Percentiles rank a stretch among this genome's conserved stretches.
Evolutionary conservation across 2,888 invertebrate species (phyloP).

Genomic region (Hydrotaea diabolus): DNA sequence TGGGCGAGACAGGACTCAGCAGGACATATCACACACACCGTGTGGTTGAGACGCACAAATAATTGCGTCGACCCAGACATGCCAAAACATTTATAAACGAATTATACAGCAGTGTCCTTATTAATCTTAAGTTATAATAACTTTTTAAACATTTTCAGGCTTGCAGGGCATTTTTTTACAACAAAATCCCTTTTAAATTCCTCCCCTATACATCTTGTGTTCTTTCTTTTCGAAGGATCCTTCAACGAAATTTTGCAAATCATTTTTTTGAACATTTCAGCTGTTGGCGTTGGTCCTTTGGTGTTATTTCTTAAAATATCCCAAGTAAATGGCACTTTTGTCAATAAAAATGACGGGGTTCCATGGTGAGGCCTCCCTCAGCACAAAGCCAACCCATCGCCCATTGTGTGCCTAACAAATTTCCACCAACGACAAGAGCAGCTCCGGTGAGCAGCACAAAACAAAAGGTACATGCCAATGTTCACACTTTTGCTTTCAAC

Average conservation of each 20-base stretch:
- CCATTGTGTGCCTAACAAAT: background rate
- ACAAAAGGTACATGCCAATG: background rate
- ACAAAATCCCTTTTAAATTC: background rate
- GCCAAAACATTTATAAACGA: conserved; percentile 27
- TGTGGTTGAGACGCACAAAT: background rate
- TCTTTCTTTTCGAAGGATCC: background rate
- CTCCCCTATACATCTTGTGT: background rate
- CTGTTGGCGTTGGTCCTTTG: background rate
- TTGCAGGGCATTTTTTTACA: background rate
- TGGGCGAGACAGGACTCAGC: background rate
- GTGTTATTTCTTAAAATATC: background rate
- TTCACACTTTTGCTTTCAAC: background rate
- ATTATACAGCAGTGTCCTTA: background rate
- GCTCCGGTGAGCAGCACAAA: background rate
- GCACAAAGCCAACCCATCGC: background rate
- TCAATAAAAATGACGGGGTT: background rate
- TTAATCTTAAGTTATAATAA: conserved; percentile 6
- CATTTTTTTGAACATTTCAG: background rate
- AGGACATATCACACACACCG: background rate
- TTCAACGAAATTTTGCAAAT: background rate
- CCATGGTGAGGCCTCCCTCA: background rate
- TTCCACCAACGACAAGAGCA: background rate
- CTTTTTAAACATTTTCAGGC: background rate
- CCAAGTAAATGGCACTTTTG: background rate
- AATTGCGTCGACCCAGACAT: too few relatives aligned